These are phyloP conservation scores for Sebastolobus altivelis DNA, from an alignment of 2,797 vertebrate species.

Conservation along the genomic window DNA sequence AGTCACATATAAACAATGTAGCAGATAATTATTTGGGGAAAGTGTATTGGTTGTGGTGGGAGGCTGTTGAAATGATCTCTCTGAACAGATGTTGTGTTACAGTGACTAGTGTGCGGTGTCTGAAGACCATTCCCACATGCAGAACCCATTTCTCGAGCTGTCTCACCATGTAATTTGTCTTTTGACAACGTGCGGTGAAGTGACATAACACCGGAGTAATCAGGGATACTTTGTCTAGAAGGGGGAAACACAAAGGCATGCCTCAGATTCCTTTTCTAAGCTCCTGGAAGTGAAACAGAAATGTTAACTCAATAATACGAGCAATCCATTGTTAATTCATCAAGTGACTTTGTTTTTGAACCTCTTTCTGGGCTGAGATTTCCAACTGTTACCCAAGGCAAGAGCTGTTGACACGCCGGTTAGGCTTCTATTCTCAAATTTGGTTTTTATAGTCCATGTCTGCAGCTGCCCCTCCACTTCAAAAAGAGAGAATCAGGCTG, in stretches of 20 bases:
- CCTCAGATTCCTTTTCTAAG: slow-evolving; percentile 75
- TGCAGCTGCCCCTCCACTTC: slow-evolving; percentile 83
- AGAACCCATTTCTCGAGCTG: slow-evolving; percentile 69
- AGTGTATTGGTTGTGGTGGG: slow-evolving; percentile 57
- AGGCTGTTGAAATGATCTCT: slow-evolving; percentile 71
- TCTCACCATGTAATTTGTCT: slow-evolving; percentile 76
- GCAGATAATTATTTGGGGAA: slow-evolving; percentile 63
- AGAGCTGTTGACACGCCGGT: slow-evolving; percentile 76
- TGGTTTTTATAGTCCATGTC: slow-evolving; percentile 83
- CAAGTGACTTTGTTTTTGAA: slow-evolving; percentile 69
- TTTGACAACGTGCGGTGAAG: slow-evolving; percentile 67
- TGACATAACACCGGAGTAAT: slow-evolving; percentile 81
- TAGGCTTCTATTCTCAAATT: slow-evolving; percentile 81
- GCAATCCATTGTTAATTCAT: slow-evolving; percentile 76
- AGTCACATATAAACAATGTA: slow-evolving; percentile 56
- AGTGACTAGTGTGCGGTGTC: slow-evolving; percentile 60
- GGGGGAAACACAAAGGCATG: slow-evolving; percentile 78
- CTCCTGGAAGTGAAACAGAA: slow-evolving; percentile 77
- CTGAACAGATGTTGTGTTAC: slow-evolving; percentile 77
- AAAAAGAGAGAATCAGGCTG: slow-evolving; percentile 78
- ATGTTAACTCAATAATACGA: slow-evolving; percentile 74
- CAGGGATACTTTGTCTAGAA: slow-evolving; percentile 81
- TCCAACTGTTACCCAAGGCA: slow-evolving; percentile 79
- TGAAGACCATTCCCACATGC: slow-evolving; percentile 74
- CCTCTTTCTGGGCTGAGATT: slow-evolving; percentile 57